phyloP scores from a whole-genome alignment of 1,140 invertebrate species.

The Scaptodrosophila lebanonensis region DNA sequence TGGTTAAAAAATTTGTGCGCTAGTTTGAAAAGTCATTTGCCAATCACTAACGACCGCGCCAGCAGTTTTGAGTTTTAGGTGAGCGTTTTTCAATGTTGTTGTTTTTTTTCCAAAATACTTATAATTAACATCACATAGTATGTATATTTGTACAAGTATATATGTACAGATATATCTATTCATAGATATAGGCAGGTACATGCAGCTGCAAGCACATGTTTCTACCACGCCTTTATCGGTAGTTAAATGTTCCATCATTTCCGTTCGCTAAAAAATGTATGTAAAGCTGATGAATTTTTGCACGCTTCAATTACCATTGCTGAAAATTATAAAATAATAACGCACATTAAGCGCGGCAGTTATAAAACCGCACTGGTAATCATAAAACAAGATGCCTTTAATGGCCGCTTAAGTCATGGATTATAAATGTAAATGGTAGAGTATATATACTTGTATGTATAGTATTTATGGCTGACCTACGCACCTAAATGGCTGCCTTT shows the following conservation, averaged over 20 bases:
- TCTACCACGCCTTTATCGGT: no score
- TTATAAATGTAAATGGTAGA: no score
- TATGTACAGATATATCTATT: neutral
- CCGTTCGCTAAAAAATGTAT: slow-evolving; percentile 28
- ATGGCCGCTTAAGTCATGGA: slow-evolving; percentile 48
- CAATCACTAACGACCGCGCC: slow-evolving; percentile 18
- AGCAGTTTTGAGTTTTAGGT: slow-evolving; percentile 13
- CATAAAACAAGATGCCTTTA: slow-evolving; percentile 34
- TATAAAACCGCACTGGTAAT: slow-evolving; percentile 12
- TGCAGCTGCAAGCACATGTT: slow-evolving; percentile 18
- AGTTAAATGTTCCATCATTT: slow-evolving; percentile 40
- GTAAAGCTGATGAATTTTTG: slow-evolving; percentile 43
- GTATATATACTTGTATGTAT: no score
- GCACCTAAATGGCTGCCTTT: no score
- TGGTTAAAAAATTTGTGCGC: slow-evolving; percentile 38
- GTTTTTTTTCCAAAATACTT: no score
- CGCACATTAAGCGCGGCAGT: slow-evolving; percentile 23
- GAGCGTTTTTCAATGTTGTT: no score
- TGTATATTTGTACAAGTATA: neutral
- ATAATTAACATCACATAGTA: neutral
- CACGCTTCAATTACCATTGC: slow-evolving; percentile 67
- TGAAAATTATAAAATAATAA: slow-evolving; percentile 54
- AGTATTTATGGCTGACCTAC: no score
- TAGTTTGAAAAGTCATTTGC: slow-evolving; percentile 42
- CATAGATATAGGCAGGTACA: neutral